Base-by-base conservation (phyloP, 2,113 vertebrate species). In the rabbit (Oryctolagus cuniculus) region DNA sequence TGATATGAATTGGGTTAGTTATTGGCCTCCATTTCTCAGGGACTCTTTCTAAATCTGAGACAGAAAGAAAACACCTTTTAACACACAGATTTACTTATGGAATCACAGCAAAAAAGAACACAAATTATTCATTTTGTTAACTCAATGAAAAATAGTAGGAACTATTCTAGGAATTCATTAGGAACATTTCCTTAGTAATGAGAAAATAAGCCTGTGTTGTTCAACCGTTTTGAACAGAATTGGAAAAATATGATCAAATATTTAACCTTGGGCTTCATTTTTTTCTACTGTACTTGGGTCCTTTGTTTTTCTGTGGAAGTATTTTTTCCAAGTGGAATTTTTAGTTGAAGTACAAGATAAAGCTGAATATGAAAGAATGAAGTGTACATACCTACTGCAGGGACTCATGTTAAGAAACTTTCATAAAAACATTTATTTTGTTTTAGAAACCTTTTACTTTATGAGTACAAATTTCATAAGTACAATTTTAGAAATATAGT, bases 81-180 rank as follows among this genome's bases (percentile, higher is more conserved):
- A 64, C 2, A 10, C n/a, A 10, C 3, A 19, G 38, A 10, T 86
- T 44, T 80, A 73, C 55, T 86, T 16, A 55, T 66, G 74, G 34
- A 86, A 86, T 86, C 55, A 90, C 66, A 83, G 49, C 21, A 86
- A 79, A 78, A 2, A 77, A 53, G 77, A 70, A 85, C 49, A 69
- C 49, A 63, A 77, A 69, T 85, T 85, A 77, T n/a, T 79, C 66
- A 53, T 94, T 85, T 78, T 51, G 83, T 64, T 79, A 72, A 79
- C n/a, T 66, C 34, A 2, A n/a, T 27, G 10, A 84, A 34, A 38
- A 44, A 84, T 64, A 66, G 2, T 17, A 92, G 29, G 15, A 79
- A 51, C 58, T 61, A 19, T 49, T 36, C 19, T 51, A 81, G 22
- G 9, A 82, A 87, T 38, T 27, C 72, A 53, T 63, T 77, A 83